phyloP scores from a whole-genome alignment of 2,888 invertebrate species.

The Cheilosia pagana region DNA sequence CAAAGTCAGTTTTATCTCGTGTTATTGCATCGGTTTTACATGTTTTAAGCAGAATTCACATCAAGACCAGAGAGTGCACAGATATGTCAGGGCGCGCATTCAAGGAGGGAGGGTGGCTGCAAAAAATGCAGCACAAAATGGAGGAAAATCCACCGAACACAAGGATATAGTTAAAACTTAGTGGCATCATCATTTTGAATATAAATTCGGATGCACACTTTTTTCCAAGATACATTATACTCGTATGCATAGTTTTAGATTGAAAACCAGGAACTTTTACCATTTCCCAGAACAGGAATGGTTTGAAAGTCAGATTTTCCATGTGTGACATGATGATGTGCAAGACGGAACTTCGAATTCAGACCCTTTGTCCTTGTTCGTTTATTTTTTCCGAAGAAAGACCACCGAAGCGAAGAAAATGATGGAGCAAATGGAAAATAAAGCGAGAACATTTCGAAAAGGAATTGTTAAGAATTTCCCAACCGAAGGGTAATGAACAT shows the following conservation, averaged over 20 bases:
- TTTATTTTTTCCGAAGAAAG: neutral
- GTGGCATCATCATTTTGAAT: conserved; percentile 64
- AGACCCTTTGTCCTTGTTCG: conserved; percentile 17
- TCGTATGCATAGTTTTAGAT: conserved; percentile 39
- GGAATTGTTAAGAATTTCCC: conserved; percentile 27
- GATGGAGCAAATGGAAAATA: conserved; percentile 1
- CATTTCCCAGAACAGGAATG: conserved; percentile 17
- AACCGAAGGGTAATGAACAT: conserved; percentile 44
- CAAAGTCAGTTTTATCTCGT: conserved; percentile 68
- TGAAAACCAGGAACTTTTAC: conserved; percentile 19
- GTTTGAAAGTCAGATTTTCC: conserved; percentile 52
- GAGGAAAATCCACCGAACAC: conserved; percentile 20
- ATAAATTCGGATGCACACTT: conserved; percentile 62
- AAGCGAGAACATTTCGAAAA: conserved; percentile 14
- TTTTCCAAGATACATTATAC: conserved; percentile 10
- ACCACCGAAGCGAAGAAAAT: neutral
- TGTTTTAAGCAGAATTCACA: conserved; percentile 54
- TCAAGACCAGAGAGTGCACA: conserved; percentile 36
- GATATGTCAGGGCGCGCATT: conserved; percentile 46
- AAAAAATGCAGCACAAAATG: conserved; percentile 22
- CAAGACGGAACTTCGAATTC: conserved; percentile 18
- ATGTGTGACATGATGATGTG: conserved; percentile 28
- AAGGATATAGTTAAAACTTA: conserved; percentile 49
- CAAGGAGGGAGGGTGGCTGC: conserved; percentile 2
- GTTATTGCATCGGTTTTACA: conserved; percentile 72